Evolutionary conservation across 2,797 vertebrate genomes (phyloP).

Genomic region (Adelosebastes latens): DNA sequence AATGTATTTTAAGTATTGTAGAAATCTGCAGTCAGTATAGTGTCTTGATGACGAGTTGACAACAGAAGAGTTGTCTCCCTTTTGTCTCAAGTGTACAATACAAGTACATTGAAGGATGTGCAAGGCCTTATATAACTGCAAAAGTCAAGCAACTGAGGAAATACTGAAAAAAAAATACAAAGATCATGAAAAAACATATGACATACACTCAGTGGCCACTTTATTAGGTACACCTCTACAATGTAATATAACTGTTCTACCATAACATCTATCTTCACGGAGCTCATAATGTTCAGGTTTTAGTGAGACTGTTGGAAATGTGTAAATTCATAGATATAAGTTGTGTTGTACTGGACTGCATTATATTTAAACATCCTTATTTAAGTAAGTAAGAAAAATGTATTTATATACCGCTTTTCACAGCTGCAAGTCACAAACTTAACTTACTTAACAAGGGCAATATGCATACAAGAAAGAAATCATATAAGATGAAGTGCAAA

Average conservation of each 20-base stretch:
- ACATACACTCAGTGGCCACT: background rate
- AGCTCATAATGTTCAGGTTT: background rate
- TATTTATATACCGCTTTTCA: too few relatives aligned
- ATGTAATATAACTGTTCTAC: background rate
- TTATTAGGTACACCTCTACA: background rate
- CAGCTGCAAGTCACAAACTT: too few relatives aligned
- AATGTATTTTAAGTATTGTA: constrained; percentile 39
- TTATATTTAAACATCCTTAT: background rate
- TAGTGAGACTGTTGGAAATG: background rate
- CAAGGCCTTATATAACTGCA: background rate
- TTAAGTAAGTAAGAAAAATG: background rate
- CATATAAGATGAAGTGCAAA: too few relatives aligned
- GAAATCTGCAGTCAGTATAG: background rate
- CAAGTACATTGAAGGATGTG: background rate
- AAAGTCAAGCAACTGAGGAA: background rate
- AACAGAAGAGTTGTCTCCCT: background rate
- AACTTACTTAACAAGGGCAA: too few relatives aligned
- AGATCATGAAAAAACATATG: background rate
- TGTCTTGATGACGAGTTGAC: constrained; percentile 11
- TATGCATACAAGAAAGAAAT: too few relatives aligned
- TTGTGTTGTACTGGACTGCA: background rate
- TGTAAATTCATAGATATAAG: background rate
- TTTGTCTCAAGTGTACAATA: constrained; percentile 1
- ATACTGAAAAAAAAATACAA: background rate
- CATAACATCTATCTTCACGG: background rate